Evolutionary conservation across 2,888 invertebrate species (phyloP).

Genomic region (Mythimna impura): DNA sequence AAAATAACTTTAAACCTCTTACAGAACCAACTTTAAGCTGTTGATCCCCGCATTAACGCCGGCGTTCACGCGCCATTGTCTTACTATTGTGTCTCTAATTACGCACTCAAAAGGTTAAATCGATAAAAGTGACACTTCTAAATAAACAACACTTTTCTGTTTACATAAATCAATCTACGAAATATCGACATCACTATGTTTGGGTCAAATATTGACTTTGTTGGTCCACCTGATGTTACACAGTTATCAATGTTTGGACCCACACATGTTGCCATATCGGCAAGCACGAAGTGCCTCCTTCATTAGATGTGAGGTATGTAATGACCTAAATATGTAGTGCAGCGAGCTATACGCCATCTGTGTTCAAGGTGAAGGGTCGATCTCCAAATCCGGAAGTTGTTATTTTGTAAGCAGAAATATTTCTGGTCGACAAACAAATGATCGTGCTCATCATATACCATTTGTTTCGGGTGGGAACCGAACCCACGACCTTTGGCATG

Average conservation of each 20-base stretch:
- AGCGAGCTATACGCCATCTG: slow-evolving; percentile 23
- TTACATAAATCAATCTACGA: not conserved
- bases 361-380: slow-evolving; percentile 24
- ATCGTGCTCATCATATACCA: too few species aligned
- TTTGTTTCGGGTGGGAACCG: too few species aligned
- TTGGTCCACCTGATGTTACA: not conserved
- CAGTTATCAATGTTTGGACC: slow-evolving; percentile 13
- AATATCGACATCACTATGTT: not conserved
- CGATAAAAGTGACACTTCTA: not conserved
- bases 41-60: too few species aligned
- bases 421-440: not conserved
- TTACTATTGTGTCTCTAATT: too few species aligned
- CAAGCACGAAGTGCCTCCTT: not conserved
- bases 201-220: slow-evolving; percentile 18
- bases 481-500: too few species aligned
- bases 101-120: too few species aligned
- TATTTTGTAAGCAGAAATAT: not conserved
- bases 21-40: not conserved
- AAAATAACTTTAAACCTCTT: not conserved
- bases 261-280: slow-evolving; percentile 17
- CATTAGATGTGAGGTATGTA: not conserved
- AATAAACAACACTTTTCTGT: slow-evolving; percentile 23
- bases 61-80: too few species aligned
- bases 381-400: slow-evolving; percentile 15
- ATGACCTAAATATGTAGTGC: slow-evolving; percentile 19